Base-by-base conservation (phyloP, 1,140 invertebrate genomes). In the Drosophila mauritiana region DNA sequence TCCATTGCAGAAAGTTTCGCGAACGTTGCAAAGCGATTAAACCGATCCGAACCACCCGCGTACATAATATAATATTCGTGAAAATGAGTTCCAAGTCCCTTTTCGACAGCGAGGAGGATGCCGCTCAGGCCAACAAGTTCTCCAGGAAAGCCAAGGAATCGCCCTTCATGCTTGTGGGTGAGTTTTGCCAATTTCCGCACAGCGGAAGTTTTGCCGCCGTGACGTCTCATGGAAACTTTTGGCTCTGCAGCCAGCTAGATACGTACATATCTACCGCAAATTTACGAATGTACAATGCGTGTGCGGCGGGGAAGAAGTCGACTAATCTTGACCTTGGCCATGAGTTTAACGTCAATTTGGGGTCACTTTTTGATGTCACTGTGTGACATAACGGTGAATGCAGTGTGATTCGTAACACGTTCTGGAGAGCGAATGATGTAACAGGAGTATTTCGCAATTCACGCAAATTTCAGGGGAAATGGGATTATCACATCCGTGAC, bases 161-260 rank as follows among this genome's bases (percentile, higher is more conserved):
- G 11, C 95, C 95, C 8, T 94, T 95, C 88, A 94, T 95, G 93
- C 93, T 95, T 55, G 93, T 95, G 73, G 95, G 95, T 95, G 93
- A 93, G 86, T 83, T 15, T 31, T 5, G 12, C 20, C 1, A 40
- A 12, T 11, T 12, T 25, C 12, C 51, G n/a, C 34, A 39, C 13
- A 53, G 43, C 49, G 48, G 20, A 54, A 46, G 22, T 75, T 49
- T 27, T 43, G 31, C 49, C 25, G 17, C 25, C 39, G 67, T 70
- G 54, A 74, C 63, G 70, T 65, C 73, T 75, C 48, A 63, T 40
- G 48, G 76, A 65, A 81, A 76, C 58, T 85, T 90, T 78, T 61
- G 52, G 57, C 40, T 13, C 4, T 49, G 52, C 36, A 69, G 15
- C 27, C 52, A 25, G 17, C 12, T n/a, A 27, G 11, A 27, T 46